Base-by-base conservation (phyloP, 2,888 invertebrate species). In the Aphodius sticticus region DNA sequence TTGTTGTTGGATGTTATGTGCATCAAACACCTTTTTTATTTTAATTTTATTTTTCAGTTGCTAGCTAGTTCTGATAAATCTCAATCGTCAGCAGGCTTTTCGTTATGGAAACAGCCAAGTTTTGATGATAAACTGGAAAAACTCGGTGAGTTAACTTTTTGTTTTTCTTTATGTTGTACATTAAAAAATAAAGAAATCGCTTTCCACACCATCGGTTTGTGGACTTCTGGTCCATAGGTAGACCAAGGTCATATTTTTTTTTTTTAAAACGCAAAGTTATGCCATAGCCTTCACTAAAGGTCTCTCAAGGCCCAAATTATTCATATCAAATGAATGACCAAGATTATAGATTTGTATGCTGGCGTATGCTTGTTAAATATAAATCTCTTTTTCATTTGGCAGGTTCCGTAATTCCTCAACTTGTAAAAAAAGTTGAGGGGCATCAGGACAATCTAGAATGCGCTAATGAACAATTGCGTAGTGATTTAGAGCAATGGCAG, bases 401-500 rank as follows among this genome's bases (percentile, higher is more conserved):
- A 69, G 88, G 88, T 3, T 88, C 90, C 69, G 85, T 86, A 69
- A 91, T 92, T 84, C 91, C 91, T 0, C 90, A 91, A 75, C 84
- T 91, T 35, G 88, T 90, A 0, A 91, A 91, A 82, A 90, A 90
- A 78, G 90, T 90, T 0, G 92, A 92, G 84, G 86, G 89, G 2
- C 86, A 90, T 76, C 92, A 92, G 86, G 94, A 94, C 87, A 91
- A 91, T 84, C 88, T 93, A 74, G 93, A 93, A 86, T 93, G 93
- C 85, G 93, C 94, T 0, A 94, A 94, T 86, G 93, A 94, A 86
- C 92, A 93, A 85, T 87, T 94, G 37, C 89, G 93, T 77, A 93
- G 94, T 70, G 94, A 94, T 86, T 88, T 94, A 81, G 92, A 93
- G 77, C 89, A 93, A 79, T 94, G 94, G 94, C 92, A 93, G 82